phyloP scores from a whole-genome alignment of 1,140 invertebrate genomes.

The Leptinotarsa texana region DNA sequence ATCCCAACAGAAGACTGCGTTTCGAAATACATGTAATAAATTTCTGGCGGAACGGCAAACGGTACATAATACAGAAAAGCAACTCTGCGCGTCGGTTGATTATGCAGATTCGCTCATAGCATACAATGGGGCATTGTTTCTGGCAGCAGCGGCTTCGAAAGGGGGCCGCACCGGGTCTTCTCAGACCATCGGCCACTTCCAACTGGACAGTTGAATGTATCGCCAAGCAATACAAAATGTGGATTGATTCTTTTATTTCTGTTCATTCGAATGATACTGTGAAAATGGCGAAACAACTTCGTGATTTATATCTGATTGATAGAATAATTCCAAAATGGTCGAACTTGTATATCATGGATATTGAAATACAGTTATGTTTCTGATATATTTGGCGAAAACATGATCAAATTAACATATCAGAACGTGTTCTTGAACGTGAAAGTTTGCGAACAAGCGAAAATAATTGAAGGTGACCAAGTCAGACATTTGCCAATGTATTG shows the following conservation, averaged over 20 bases:
- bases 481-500: no score
- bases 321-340: neutral
- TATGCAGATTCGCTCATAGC: constrained; percentile 43
- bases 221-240: constrained; percentile 23
- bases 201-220: constrained; percentile 36
- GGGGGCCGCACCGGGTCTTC: constrained; percentile 23
- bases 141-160: constrained; percentile 15
- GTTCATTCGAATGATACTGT: constrained; percentile 25
- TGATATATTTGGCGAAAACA: no score
- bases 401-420: no score
- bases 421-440: no score
- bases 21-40: constrained; percentile 23
- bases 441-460: no score
- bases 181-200: constrained; percentile 29
- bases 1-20: neutral
- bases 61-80: constrained; percentile 33
- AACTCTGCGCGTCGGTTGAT: constrained; percentile 32
- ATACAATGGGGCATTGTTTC: constrained; percentile 46
- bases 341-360: neutral
- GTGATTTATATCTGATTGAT: constrained; percentile 8
- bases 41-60: constrained; percentile 22
- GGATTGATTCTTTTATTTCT: constrained; percentile 39
- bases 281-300: constrained; percentile 16
- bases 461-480: no score
- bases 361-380: no score